Base-by-base conservation (phyloP, 1,140 invertebrate species). In the Cheumatopsyche charites region DNA sequence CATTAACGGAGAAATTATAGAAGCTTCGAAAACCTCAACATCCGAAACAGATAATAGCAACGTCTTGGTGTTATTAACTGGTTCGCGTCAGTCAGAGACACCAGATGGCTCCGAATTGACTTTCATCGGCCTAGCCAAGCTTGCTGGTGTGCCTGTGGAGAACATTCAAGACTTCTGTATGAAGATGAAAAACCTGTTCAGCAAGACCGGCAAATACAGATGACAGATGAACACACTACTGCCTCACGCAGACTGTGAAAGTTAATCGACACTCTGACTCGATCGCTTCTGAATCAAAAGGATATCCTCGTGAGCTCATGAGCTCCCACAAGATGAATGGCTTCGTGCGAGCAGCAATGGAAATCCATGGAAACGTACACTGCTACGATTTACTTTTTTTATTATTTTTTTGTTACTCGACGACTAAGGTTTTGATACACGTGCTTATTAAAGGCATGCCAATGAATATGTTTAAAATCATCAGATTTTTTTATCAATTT, bases 161-260 rank as follows among this genome's bases (percentile, higher is more conserved):
- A 78, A 80, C 72, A 82, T 85, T 42, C 81, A 78, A 36, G 81
- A 83, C 25, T 85, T 84, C 71, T 84, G 82, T 70, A 67, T 78
- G 7, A 82, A 83, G 71, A 84, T 83, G 82, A 81, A 82, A 15
- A 80, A 69, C 42, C 67, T 52, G 13, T 75, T 76, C 42, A 49
- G 62, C 3, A 85, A 84, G 62, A 80, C 77, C 62, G 80, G 82
- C 67, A 84, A 83, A 73, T 84, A 85, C 74, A 84, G 83, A 78
- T 85, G 83, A 85, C 79, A 63, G 42, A 55, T 62, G 12, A 47
- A 66, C 4, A 17, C 26, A 23, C 21, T 19, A 47, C 63, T 66
- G 63, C 63, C 43, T 9, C 9, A 47, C 21, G 63, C 41, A 66
- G 63, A 47, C 36, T 63, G 62, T 63, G 62, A 63, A 63, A 63